phyloP scores from a whole-genome alignment of 2,888 invertebrate genomes.

The Mythimna impura region DNA sequence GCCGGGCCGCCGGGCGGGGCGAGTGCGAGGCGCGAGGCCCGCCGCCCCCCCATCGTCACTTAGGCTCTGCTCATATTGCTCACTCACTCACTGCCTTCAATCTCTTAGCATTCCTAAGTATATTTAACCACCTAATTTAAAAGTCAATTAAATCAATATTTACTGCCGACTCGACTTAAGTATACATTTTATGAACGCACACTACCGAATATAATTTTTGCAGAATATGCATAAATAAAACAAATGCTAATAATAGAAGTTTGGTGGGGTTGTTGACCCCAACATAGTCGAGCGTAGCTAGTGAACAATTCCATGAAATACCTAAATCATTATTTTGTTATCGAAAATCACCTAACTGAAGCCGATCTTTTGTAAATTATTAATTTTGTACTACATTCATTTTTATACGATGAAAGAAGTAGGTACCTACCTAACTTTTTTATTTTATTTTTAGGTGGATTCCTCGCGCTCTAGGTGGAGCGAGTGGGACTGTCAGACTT shows the following conservation, averaged over 20 bases:
- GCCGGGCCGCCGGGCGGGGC: conserved; percentile 50
- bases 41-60: not conserved
- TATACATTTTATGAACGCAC: conserved; percentile 24
- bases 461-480: too few relatives aligned
- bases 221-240: conserved; percentile 49
- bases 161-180: conserved; percentile 11
- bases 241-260: conserved; percentile 54
- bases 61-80: conserved; percentile 14
- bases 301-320: conserved; percentile 56
- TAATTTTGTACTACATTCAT: conserved; percentile 12
- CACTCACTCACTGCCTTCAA: conserved; percentile 19
- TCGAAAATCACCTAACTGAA: conserved; percentile 41
- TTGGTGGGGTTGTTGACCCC: conserved; percentile 51
- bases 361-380: conserved; percentile 25
- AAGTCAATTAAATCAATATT: conserved; percentile 49
- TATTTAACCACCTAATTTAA: conserved; percentile 46
- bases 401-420: conserved; percentile 11
- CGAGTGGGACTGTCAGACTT: too few relatives aligned
- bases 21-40: conserved; percentile 35
- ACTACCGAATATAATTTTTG: conserved; percentile 21
- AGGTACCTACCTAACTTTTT: not conserved
- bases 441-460: too few relatives aligned
- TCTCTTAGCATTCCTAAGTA: conserved; percentile 22
- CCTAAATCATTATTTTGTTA: conserved; percentile 52
- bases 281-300: conserved; percentile 45